These are phyloP conservation scores for Sialis lutaria DNA, from an alignment of 2,888 invertebrate genomes.

Conservation along the genomic window DNA sequence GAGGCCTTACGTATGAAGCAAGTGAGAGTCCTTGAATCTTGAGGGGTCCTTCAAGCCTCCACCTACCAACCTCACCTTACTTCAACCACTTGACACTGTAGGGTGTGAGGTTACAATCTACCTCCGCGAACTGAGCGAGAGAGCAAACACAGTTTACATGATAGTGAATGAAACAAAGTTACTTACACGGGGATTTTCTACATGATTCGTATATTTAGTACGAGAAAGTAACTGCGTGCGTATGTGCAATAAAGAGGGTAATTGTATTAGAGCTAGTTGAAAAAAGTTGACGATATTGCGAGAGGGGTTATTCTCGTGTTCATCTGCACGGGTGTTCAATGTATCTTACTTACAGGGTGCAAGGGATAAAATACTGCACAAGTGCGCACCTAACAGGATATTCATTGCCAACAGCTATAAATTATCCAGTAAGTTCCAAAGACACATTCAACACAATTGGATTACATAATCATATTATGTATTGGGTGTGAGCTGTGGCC, in stretches of 20 bases:
- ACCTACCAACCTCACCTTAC: background rate
- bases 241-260: too few relatives aligned
- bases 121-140: too few relatives aligned
- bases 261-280: too few relatives aligned
- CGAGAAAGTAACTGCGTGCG: too few relatives aligned
- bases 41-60: background rate
- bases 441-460: background rate
- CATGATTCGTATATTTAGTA: too few relatives aligned
- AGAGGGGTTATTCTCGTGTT: background rate
- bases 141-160: too few relatives aligned
- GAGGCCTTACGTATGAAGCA: background rate
- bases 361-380: background rate
- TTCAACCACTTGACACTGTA: background rate
- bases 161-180: too few relatives aligned
- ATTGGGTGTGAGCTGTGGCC: too few relatives aligned
- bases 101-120: too few relatives aligned
- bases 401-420: slow-evolving; percentile 5
- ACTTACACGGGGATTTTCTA: too few relatives aligned
- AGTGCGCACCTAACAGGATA: slow-evolving; percentile 3
- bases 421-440: background rate
- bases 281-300: too few relatives aligned
- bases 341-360: background rate
- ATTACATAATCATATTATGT: background rate
- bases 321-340: background rate
- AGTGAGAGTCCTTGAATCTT: background rate